phyloP scores from a whole-genome alignment of 2,888 invertebrate genomes.

The Lycia hirtaria region DNA sequence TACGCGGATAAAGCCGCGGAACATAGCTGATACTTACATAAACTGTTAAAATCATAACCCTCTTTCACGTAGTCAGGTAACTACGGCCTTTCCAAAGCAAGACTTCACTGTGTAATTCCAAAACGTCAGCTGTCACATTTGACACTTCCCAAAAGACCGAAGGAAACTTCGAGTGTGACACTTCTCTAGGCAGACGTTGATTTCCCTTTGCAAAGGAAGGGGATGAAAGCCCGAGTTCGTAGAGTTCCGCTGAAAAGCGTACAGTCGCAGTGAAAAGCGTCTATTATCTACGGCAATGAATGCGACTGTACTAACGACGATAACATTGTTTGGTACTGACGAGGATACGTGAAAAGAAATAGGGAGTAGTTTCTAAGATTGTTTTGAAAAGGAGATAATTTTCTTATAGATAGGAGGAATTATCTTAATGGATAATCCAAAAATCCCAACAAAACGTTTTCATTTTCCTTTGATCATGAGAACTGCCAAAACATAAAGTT shows the following conservation, averaged over 20 bases:
- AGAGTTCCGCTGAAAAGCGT: conserved; percentile 17
- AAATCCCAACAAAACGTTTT: too few relatives aligned
- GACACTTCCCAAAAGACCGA: background rate
- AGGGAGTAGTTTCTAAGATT: too few relatives aligned
- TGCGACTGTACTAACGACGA: conserved; percentile 16
- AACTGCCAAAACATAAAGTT: too few relatives aligned
- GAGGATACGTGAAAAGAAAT: conserved; percentile 2
- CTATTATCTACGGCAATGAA: conserved; percentile 20
- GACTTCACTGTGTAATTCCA: background rate
- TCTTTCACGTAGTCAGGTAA: too few relatives aligned
- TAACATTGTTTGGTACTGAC: conserved; percentile 12
- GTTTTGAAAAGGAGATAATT: background rate
- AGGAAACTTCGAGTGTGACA: conserved; percentile 9
- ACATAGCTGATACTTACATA: too few relatives aligned
- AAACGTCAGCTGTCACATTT: background rate
- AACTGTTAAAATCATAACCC: too few relatives aligned
- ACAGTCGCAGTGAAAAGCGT: conserved; percentile 25
- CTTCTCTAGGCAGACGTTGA: conserved; percentile 23
- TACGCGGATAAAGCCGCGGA: too few relatives aligned
- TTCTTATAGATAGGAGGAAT: too few relatives aligned
- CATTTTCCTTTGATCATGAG: too few relatives aligned
- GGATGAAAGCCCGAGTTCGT: conserved; percentile 17
- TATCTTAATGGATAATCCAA: too few relatives aligned
- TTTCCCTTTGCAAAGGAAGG: conserved; percentile 24
- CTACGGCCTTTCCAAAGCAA: background rate